These are phyloP conservation scores for Nanorana parkeri DNA, from an alignment of 2,113 vertebrate species.

Conservation along the genomic window DNA sequence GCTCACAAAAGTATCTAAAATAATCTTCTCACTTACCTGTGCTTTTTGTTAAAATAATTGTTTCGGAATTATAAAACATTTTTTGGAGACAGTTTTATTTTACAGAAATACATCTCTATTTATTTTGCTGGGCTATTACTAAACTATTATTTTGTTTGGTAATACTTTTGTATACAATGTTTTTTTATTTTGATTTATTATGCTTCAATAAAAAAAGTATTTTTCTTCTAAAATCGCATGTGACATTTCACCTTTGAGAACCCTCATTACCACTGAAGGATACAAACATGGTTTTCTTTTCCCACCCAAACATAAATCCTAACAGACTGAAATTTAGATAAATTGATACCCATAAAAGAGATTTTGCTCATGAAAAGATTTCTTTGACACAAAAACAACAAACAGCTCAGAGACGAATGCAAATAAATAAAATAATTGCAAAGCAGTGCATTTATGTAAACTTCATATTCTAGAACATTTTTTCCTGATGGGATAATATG, in stretches of 20 bases:
- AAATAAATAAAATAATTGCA: conserved; percentile 14
- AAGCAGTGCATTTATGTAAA: conserved; percentile 32
- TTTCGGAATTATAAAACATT: too few relatives aligned
- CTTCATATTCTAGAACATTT: conserved; percentile 3
- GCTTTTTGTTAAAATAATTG: too few relatives aligned
- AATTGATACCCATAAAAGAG: conserved; percentile 31
- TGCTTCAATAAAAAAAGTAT: background rate
- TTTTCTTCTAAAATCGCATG: background rate
- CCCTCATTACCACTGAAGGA: conserved; percentile 31
- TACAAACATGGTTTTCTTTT: conserved; percentile 9
- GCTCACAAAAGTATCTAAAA: too few relatives aligned
- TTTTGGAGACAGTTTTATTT: too few relatives aligned
- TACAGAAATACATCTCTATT: background rate
- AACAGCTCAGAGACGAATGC: conserved; percentile 27
- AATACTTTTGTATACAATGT: background rate
- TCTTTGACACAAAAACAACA: conserved; percentile 33
- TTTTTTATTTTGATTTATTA: conserved; percentile 11
- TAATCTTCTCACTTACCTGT: too few relatives aligned
- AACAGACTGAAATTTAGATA: conserved; percentile 8
- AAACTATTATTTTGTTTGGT: too few relatives aligned
- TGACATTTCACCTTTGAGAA: conserved; percentile 36
- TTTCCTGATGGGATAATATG: conserved; percentile 24
- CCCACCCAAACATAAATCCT: conserved; percentile 13
- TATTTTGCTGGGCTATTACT: background rate
- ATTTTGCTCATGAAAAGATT: background rate